These are phyloP conservation scores for Matsumurasca onukii DNA, from an alignment of 1,140 invertebrate genomes.

Conservation along the genomic window DNA sequence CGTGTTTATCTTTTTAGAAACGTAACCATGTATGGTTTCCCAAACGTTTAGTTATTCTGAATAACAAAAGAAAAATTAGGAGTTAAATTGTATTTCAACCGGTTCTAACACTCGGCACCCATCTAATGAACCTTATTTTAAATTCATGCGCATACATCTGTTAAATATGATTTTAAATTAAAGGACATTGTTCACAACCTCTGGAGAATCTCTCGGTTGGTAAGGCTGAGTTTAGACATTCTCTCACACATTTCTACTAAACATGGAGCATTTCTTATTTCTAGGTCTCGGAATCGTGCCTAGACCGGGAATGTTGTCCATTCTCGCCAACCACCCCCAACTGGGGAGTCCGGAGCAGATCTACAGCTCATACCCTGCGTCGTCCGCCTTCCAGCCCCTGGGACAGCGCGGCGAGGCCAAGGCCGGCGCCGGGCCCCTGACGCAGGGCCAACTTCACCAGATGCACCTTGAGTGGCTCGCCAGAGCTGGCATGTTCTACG, in stretches of 20 bases:
- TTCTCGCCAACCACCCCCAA: constrained; percentile 21
- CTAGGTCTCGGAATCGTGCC: constrained; percentile 12
- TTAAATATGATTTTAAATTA: not conserved
- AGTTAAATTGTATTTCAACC: not conserved
- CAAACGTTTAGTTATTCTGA: not conserved
- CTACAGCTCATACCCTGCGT: constrained; percentile 27
- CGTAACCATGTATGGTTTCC: too few species aligned
- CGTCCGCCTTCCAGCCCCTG: constrained; percentile 48
- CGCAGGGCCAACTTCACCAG: constrained; percentile 64
- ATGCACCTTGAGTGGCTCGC: constrained; percentile 83
- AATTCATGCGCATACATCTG: not conserved
- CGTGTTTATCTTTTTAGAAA: too few species aligned
- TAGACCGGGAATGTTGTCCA: not conserved
- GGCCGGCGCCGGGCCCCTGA: constrained; percentile 26
- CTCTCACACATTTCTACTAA: too few species aligned
- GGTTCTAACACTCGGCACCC: not conserved
- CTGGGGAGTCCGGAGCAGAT: not conserved
- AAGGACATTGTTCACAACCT: too few species aligned
- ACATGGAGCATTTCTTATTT: too few species aligned
- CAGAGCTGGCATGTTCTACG: constrained; percentile 79
- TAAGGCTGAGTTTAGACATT: too few species aligned
- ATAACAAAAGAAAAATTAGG: not conserved
- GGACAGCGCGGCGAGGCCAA: constrained; percentile 32
- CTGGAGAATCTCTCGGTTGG: too few species aligned
- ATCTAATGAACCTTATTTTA: not conserved